A percentile compares a stretch with the other conserved stretches of the same genome.
Evolutionary conservation across 2,888 invertebrate species (phyloP).

Genomic region (Heterodera filipjevi): DNA sequence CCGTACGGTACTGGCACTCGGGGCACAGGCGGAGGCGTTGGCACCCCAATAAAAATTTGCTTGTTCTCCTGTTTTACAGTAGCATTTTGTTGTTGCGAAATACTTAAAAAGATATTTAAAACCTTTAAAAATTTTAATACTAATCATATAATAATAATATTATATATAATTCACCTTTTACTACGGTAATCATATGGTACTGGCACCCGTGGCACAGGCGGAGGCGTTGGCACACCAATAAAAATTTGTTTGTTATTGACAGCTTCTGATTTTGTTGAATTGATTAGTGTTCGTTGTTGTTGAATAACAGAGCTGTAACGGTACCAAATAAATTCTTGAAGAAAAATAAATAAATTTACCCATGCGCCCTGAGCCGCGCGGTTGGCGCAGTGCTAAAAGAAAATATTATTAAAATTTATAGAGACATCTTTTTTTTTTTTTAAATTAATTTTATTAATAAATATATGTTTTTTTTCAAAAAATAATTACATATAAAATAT

Average conservation of each 20-base stretch:
- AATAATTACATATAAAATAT: background rate
- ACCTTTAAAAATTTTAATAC: background rate
- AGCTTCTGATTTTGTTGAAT: background rate
- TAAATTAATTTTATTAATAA: background rate
- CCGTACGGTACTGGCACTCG: background rate
- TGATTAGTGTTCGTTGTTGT: background rate
- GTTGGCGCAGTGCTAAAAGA: background rate
- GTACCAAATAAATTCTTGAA: background rate
- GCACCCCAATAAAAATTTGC: slow-evolving; percentile 17
- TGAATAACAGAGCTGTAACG: background rate
- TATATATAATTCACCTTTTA: background rate
- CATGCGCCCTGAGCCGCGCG: background rate
- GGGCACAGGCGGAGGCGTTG: slow-evolving; percentile 22
- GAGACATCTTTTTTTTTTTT: background rate
- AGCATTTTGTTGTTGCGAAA: background rate
- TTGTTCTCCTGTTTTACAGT: background rate
- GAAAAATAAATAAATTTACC: background rate
- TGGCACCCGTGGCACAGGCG: slow-evolving; percentile 25
- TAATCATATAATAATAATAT: background rate
- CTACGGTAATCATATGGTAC: background rate
- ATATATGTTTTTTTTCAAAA: background rate
- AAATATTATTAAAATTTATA: background rate
- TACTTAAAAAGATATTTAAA: too few species aligned
- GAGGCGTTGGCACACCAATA: slow-evolving; percentile 24
- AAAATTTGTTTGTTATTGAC: slow-evolving; percentile 8